These are phyloP conservation scores for Lathamus discolor DNA, from an alignment of 2,113 vertebrate genomes.

Conservation along the genomic window DNA sequence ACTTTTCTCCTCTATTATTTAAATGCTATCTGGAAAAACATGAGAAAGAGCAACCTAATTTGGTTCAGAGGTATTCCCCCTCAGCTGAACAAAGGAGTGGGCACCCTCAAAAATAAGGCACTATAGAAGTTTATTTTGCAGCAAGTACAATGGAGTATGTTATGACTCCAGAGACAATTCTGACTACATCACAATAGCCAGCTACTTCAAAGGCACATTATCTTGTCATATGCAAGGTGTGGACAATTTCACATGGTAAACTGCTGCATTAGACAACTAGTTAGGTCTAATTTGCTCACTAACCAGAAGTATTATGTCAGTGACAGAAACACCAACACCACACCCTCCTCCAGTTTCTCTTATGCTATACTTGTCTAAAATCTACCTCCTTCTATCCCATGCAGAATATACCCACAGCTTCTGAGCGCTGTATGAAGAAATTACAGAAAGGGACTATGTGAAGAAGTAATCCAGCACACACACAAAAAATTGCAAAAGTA, in stretches of 20 bases:
- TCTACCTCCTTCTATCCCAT: background rate
- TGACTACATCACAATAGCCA: background rate
- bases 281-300: background rate
- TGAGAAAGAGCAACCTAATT: background rate
- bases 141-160: background rate
- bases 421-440: background rate
- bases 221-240: background rate
- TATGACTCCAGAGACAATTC: background rate
- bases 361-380: background rate
- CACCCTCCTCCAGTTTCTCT: background rate
- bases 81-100: background rate
- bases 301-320: background rate
- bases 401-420: background rate
- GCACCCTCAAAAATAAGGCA: background rate
- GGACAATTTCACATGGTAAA: background rate
- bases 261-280: background rate
- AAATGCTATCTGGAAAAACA: background rate
- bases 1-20: background rate
- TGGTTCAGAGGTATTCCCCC: background rate
- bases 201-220: background rate
- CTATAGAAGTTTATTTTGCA: background rate
- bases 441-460: background rate
- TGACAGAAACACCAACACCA: background rate
- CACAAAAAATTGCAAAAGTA: background rate
- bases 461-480: background rate